Percentiles rank a stretch among this genome's conserved stretches.
Conservation (phyloP, 92 coral and sea anemone genomes). For the Umimayanthus kanabou region DNA sequence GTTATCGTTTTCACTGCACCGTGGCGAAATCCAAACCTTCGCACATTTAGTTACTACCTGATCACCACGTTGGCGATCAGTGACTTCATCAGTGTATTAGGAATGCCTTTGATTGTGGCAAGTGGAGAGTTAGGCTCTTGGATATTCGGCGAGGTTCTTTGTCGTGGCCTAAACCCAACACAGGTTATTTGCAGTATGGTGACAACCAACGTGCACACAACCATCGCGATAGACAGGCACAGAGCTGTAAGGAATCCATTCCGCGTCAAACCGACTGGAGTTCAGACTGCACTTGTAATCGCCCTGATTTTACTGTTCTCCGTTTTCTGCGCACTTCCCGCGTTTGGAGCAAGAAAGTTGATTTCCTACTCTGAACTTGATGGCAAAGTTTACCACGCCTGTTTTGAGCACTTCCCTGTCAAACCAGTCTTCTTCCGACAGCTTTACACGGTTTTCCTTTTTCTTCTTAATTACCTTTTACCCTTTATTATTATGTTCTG, state of each 20-base stretch:
- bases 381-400: conserved; percentile 4
- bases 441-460: conserved; percentile 56
- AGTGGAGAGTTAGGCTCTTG: conserved; percentile 44
- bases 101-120: conserved; percentile 59
- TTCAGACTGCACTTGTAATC: conserved; percentile 27
- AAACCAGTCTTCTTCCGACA: conserved; percentile 43
- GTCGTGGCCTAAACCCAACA: not conserved
- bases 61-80: conserved; percentile 60
- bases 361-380: conserved; percentile 18
- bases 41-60: conserved; percentile 63
- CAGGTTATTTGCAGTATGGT: conserved; percentile 6
- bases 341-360: conserved; percentile 40
- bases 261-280: not conserved
- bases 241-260: conserved; percentile 15
- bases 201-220: not conserved
- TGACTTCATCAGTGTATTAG: conserved; percentile 62
- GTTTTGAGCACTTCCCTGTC: conserved; percentile 51
- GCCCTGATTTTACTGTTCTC: conserved; percentile 43
- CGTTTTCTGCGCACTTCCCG: conserved; percentile 47
- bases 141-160: conserved; percentile 47
- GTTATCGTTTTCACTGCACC: conserved; percentile 63
- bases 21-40: conserved; percentile 53
- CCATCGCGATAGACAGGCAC: conserved; percentile 8
- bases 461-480: conserved; percentile 50
- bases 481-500: conserved; percentile 45